Percentiles rank a stretch among this genome's conserved stretches.
phyloP scores from a whole-genome alignment of 2,797 vertebrate species.

The Micromesistius poutassou region DNA sequence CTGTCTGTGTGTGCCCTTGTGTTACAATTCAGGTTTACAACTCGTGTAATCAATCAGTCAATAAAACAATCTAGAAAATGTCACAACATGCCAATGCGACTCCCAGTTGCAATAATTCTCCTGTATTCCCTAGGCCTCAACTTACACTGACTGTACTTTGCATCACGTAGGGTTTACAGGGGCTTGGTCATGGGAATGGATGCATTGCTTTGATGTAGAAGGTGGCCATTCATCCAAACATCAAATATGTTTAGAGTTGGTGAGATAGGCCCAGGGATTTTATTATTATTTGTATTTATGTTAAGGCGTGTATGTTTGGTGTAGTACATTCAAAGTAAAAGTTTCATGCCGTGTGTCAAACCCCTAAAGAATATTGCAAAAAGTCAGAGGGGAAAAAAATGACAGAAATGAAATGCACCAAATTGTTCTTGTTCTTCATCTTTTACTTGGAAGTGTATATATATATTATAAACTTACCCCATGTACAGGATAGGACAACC shows the following conservation, averaged over 20 bases:
- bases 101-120: neutral
- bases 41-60: neutral
- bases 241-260: too few relatives aligned
- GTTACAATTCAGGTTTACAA: neutral
- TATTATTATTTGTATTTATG: neutral
- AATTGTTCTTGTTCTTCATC: neutral
- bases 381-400: neutral
- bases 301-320: neutral
- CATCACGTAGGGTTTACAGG: neutral
- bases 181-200: neutral
- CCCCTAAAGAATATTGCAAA: neutral
- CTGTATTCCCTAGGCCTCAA: neutral
- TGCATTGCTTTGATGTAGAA: neutral
- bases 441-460: too few relatives aligned
- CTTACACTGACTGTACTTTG: neutral
- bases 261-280: too few relatives aligned
- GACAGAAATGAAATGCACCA: neutral
- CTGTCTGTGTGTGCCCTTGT: neutral
- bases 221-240: too few relatives aligned
- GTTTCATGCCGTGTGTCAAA: neutral
- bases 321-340: too few relatives aligned
- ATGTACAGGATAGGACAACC: slow-evolving; percentile 95
- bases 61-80: neutral
- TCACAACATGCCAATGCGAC: neutral
- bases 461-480: slow-evolving; percentile 83